Percentiles rank a stretch among this genome's conserved stretches.
These are phyloP conservation scores for Oscheius sp. DNA, from an alignment of 2,888 invertebrate genomes.

Conservation along the genomic window DNA sequence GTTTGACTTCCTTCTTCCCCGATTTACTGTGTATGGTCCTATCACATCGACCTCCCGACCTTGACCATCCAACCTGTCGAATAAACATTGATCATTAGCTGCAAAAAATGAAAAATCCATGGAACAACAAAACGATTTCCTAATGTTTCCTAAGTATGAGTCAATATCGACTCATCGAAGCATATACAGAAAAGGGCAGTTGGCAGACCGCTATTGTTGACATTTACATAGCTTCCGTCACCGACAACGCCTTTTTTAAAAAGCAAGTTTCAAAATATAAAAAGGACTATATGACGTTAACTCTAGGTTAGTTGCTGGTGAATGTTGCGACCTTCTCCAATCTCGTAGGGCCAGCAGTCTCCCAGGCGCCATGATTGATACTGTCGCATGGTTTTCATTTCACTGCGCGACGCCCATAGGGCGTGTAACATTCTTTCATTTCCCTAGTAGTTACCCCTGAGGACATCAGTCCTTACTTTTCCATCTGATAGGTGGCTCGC, in stretches of 20 bases:
- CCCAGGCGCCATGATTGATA: slow-evolving; percentile 30
- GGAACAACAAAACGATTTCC: too few relatives aligned
- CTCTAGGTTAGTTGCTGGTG: too few relatives aligned
- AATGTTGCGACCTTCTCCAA: slow-evolving; percentile 23
- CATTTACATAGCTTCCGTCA: too few relatives aligned
- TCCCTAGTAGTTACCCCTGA: neutral
- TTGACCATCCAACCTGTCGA: neutral
- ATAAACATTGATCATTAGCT: slow-evolving; percentile 14
- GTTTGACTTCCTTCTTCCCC: too few relatives aligned
- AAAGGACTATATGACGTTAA: too few relatives aligned
- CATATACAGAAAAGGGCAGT: too few relatives aligned
- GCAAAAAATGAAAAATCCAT: neutral
- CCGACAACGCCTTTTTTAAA: too few relatives aligned
- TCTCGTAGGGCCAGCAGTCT: slow-evolving; percentile 20
- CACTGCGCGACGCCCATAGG: slow-evolving; percentile 25
- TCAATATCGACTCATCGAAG: too few relatives aligned
- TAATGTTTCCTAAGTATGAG: too few relatives aligned
- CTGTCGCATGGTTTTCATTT: slow-evolving; percentile 32
- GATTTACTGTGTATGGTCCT: too few relatives aligned
- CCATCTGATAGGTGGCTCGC: slow-evolving; percentile 18
- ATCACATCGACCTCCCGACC: slow-evolving; percentile 1
- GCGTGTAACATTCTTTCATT: neutral
- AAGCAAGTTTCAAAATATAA: too few relatives aligned
- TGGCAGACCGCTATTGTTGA: too few relatives aligned
- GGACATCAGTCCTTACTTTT: neutral